A percentile compares a stretch with the other conserved stretches of the same genome.
These are phyloP conservation scores for Solen grandis DNA, from an alignment of 1,140 invertebrate genomes.

Conservation along the genomic window DNA sequence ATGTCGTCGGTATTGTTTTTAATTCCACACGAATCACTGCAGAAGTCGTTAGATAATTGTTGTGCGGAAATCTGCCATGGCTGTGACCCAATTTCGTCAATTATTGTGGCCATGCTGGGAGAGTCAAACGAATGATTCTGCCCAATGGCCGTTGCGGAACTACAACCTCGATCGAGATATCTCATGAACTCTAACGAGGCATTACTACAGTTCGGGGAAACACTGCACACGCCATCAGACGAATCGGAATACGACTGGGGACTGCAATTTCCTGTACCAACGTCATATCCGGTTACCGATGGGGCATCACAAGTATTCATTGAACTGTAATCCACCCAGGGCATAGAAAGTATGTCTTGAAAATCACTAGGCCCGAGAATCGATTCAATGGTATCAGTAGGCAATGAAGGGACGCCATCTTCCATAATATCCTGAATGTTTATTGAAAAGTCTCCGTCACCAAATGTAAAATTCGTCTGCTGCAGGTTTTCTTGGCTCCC, in stretches of 20 bases:
- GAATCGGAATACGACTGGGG: constrained; percentile 63
- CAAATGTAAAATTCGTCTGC: background rate
- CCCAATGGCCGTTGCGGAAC: background rate
- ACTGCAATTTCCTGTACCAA: constrained; percentile 59
- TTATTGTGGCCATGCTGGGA: too few species aligned
- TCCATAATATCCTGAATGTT: constrained; percentile 18
- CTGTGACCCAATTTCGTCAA: background rate
- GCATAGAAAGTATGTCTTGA: constrained; percentile 62
- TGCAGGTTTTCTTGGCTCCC: constrained; percentile 61
- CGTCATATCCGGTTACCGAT: constrained; percentile 44
- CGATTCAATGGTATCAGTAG: constrained; percentile 66
- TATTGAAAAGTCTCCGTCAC: constrained; percentile 1
- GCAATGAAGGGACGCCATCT: constrained; percentile 43
- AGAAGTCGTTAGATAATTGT: background rate
- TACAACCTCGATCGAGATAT: background rate
- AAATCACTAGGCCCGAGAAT: constrained; percentile 67
- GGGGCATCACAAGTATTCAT: constrained; percentile 41
- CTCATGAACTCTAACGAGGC: background rate
- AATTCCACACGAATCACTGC: background rate
- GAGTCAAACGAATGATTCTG: constrained; percentile 22
- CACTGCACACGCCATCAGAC: constrained; percentile 59
- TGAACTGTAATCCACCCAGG: constrained; percentile 54
- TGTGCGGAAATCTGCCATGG: background rate
- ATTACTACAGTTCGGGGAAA: constrained; percentile 31
- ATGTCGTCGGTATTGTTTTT: background rate